Evolutionary conservation across 2,797 vertebrate species (phyloP).

Genomic region (Erethizon dorsatum): DNA sequence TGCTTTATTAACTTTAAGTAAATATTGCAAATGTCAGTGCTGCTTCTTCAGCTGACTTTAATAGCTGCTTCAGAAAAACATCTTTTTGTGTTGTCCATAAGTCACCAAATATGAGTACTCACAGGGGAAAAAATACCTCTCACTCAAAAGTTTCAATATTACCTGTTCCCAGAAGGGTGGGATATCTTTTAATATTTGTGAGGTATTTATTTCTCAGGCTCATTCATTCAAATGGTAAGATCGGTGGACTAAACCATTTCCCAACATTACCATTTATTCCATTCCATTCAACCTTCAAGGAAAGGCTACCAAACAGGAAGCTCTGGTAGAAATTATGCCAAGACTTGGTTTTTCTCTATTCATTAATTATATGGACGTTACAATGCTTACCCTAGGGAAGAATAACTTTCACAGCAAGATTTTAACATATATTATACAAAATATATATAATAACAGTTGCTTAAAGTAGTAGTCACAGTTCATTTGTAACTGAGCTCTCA

Average conservation of each 20-base stretch:
- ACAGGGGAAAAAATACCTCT: not conserved
- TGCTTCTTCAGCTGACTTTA: not conserved
- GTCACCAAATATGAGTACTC: not conserved
- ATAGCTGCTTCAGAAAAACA: constrained; percentile 31
- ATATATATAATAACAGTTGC: not conserved
- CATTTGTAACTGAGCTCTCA: not conserved
- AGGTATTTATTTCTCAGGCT: constrained; percentile 21
- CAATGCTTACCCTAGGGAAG: not conserved
- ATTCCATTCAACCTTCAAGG: not conserved
- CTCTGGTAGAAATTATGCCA: not conserved
- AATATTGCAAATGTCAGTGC: not conserved
- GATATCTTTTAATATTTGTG: not conserved
- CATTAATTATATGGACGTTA: not conserved
- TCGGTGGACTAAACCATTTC: not conserved
- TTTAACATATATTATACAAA: not conserved
- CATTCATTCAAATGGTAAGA: not conserved
- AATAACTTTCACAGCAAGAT: constrained; percentile 34
- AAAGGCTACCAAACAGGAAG: not conserved
- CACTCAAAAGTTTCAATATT: not conserved
- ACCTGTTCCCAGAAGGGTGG: not conserved
- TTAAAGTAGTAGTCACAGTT: not conserved
- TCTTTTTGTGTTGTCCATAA: constrained; percentile 27
- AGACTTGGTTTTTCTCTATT: not conserved
- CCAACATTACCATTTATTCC: constrained; percentile 18
- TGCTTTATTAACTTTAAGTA: constrained; percentile 27